phyloP scores from a whole-genome alignment of 2,113 vertebrate species.

The Hepsetus odoe region DNA sequence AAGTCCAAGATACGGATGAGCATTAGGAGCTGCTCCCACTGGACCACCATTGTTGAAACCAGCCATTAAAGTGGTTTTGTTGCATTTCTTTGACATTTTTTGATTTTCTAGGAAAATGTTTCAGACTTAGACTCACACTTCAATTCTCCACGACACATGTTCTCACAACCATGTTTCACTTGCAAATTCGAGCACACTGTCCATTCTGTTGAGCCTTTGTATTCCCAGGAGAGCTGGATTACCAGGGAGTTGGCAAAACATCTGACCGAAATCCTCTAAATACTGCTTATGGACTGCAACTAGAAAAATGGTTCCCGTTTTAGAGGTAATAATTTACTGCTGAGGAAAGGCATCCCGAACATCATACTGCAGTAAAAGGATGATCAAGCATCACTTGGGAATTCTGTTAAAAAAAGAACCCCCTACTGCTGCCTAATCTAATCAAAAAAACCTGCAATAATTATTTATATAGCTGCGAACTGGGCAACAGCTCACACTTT shows the following conservation, averaged over 20 bases:
- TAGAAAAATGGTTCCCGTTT: too few relatives aligned
- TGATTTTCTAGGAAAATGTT: too few relatives aligned
- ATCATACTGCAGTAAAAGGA: neutral
- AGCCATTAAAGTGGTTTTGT: too few relatives aligned
- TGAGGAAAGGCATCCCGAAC: neutral
- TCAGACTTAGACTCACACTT: too few relatives aligned
- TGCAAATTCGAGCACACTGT: too few relatives aligned
- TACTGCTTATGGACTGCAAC: neutral
- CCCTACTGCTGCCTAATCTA: neutral
- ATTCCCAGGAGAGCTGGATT: neutral
- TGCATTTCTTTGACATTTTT: too few relatives aligned
- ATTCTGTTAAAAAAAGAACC: neutral
- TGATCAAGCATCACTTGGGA: neutral
- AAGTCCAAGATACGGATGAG: too few relatives aligned
- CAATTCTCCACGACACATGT: too few relatives aligned
- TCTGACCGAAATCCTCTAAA: neutral
- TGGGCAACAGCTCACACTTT: slow-evolving; percentile 17
- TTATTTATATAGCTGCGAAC: slow-evolving; percentile 4
- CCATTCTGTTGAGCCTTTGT: neutral
- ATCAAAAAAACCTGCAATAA: neutral
- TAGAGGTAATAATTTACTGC: neutral
- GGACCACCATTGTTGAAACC: too few relatives aligned
- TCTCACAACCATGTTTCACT: too few relatives aligned
- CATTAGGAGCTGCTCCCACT: too few relatives aligned
- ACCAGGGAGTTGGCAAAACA: neutral